A percentile compares a stretch with the other conserved stretches of the same genome.
These are phyloP conservation scores for Morpho helenor DNA, from an alignment of 2,888 invertebrate species.

Conservation along the genomic window DNA sequence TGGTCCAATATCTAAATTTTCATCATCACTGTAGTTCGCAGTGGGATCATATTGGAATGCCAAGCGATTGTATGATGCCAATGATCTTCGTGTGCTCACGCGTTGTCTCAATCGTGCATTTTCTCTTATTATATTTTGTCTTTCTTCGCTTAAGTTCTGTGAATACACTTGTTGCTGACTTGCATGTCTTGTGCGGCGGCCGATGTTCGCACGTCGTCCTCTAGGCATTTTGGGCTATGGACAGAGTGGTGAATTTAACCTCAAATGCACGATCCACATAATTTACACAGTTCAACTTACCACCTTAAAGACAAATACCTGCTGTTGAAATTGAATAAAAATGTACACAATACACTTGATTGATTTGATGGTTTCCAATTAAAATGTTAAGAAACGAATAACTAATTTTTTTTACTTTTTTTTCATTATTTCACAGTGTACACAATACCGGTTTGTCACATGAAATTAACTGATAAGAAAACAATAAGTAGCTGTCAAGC, in stretches of 20 bases:
- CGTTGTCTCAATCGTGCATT: conserved; percentile 34
- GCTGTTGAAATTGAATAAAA: conserved; percentile 29
- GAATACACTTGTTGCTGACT: conserved; percentile 31
- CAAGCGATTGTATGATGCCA: conserved; percentile 9
- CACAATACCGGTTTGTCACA: conserved; percentile 24
- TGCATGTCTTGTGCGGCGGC: conserved; percentile 34
- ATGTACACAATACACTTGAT: conserved; percentile 29
- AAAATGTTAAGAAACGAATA: too few relatives aligned
- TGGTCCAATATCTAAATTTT: conserved; percentile 29
- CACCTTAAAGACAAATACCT: conserved; percentile 33
- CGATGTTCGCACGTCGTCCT: conserved; percentile 35
- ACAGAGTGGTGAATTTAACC: conserved; percentile 32
- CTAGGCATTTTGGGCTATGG: conserved; percentile 34
- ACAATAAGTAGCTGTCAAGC: conserved; percentile 26
- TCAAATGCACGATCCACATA: conserved; percentile 29
- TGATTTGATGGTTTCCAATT: conserved; percentile 24
- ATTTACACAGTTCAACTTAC: conserved; percentile 31
- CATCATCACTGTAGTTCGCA: conserved; percentile 35
- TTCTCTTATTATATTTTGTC: conserved; percentile 21
- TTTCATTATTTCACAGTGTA: conserved; percentile 25
- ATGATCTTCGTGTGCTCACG: conserved; percentile 32
- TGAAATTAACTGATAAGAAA: conserved; percentile 19
- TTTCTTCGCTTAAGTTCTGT: conserved; percentile 29
- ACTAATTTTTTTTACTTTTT: conserved; percentile 1
- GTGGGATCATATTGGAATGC: conserved; percentile 17